A percentile compares a stretch with the other conserved stretches of the same genome.
phyloP scores from a whole-genome alignment of 53 echinoderm and acorn worm species.

The Antedon mediterranea region DNA sequence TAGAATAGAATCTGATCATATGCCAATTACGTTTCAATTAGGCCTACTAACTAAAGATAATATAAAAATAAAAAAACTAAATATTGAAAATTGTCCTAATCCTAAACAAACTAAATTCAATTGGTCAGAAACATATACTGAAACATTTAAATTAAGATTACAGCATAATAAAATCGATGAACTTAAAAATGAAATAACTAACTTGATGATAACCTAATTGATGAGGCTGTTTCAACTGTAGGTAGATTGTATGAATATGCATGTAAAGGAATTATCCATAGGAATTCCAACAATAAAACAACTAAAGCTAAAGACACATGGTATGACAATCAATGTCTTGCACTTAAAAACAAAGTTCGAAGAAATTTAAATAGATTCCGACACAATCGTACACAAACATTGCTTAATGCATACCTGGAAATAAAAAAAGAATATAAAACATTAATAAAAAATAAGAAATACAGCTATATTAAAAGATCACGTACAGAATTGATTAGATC shows the following conservation, averaged over 20 bases:
- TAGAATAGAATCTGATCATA: neutral
- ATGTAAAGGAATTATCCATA: neutral
- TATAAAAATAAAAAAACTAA: neutral
- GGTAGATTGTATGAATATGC: neutral
- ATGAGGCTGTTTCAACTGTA: neutral
- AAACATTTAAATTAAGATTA: neutral
- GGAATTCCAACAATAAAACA: neutral
- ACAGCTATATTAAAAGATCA: neutral
- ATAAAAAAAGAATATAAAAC: neutral
- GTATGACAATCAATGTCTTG: neutral
- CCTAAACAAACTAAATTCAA: neutral
- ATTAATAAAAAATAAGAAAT: neutral
- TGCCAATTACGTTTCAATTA: neutral
- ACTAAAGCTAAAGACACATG: neutral
- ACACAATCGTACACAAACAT: neutral
- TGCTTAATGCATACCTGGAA: neutral
- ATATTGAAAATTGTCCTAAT: neutral
- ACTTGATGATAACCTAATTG: neutral
- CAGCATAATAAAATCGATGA: neutral
- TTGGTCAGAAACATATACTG: neutral
- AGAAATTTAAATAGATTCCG: neutral
- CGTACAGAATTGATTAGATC: neutral
- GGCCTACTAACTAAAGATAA: neutral
- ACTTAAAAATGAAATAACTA: neutral
- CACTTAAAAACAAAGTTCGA: neutral